Conservation (phyloP, 2,888 invertebrate genomes). For the Dryadula phaetusa region DNA sequence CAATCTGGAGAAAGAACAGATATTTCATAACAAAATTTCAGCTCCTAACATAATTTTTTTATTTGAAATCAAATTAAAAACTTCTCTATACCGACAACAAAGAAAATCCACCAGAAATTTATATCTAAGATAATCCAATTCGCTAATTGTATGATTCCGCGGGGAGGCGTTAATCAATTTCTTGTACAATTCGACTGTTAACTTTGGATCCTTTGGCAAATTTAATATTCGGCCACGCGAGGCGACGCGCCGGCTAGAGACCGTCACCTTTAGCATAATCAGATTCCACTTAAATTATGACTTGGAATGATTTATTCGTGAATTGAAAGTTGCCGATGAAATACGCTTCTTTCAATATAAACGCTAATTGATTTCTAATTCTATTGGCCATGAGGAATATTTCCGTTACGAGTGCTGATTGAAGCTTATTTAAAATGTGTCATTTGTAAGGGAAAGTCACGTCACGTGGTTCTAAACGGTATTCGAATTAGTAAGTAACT, state of each 20-base stretch:
- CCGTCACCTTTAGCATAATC: conserved; percentile 63
- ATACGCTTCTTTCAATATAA: conserved; percentile 49
- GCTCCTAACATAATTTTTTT: conserved; percentile 37
- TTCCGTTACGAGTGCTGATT: not conserved
- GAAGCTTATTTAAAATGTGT: too few species aligned
- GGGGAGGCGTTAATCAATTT: conserved; percentile 74
- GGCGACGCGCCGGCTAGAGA: conserved; percentile 39
- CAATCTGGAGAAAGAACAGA: conserved; percentile 29
- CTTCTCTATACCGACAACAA: conserved; percentile 47
- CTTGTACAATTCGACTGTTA: conserved; percentile 69
- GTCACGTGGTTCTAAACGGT: too few species aligned
- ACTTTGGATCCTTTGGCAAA: conserved; percentile 75
- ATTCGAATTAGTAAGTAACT: too few species aligned
- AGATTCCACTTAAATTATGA: conserved; percentile 72
- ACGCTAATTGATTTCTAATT: conserved; percentile 34
- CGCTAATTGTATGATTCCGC: conserved; percentile 73
- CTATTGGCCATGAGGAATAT: conserved; percentile 9
- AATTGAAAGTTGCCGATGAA: conserved; percentile 59
- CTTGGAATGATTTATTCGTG: conserved; percentile 70
- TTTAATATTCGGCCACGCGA: conserved; percentile 65
- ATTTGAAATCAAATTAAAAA: conserved; percentile 42
- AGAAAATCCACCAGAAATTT: conserved; percentile 47
- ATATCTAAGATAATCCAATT: conserved; percentile 68
- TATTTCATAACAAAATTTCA: conserved; percentile 39
- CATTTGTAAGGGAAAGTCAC: too few species aligned